Base-by-base conservation (phyloP, 2,888 invertebrate genomes). In the Boloria selene region DNA sequence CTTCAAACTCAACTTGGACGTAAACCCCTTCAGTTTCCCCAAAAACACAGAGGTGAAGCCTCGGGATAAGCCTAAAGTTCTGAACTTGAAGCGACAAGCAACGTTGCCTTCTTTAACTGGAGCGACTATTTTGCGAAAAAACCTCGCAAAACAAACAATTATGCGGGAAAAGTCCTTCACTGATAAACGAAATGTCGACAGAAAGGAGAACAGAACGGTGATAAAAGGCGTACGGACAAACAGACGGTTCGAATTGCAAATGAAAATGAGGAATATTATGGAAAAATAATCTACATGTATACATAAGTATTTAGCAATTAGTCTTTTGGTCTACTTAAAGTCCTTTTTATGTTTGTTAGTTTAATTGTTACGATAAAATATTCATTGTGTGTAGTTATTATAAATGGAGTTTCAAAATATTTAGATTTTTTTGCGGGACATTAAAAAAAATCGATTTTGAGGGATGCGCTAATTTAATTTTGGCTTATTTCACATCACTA, bases 181-280 rank as follows among this genome's bases (percentile, higher is more conserved):
- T 0, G 85, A 84, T 14, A 88, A 82, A 65, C 80, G 86, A 13
- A 78, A 75, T 16, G 70, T 72, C 1, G 82, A 73, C 18, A 84
- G 92, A 63, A 85, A 82, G 17, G 86, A 91, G 63, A 90, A 81
- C 54, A 87, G 94, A 58, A 87, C 87, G 0, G 77, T 92, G 5
- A 87, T 96, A 0, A 94, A 94, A 70, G 95, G 95, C 0, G 95
- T 96, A 0, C 87, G 96, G 47, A 94, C 94, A 0, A 96, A 96
- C 81, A 90, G 95, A 49, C 88, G 96, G 52, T 96, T 96, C 74
- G 95, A 96, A 64, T 80, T 96, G 63, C 94, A 95, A 75, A 96
- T 96, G 96, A 89, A 93, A 73, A 90, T 94, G 82, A 92, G 95
- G 22, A 93, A 93, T 71, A 74, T 93, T 14, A 79, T 22, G 18